Base-by-base conservation (phyloP, 1,140 invertebrate genomes). In the Bombus waltoni region DNA sequence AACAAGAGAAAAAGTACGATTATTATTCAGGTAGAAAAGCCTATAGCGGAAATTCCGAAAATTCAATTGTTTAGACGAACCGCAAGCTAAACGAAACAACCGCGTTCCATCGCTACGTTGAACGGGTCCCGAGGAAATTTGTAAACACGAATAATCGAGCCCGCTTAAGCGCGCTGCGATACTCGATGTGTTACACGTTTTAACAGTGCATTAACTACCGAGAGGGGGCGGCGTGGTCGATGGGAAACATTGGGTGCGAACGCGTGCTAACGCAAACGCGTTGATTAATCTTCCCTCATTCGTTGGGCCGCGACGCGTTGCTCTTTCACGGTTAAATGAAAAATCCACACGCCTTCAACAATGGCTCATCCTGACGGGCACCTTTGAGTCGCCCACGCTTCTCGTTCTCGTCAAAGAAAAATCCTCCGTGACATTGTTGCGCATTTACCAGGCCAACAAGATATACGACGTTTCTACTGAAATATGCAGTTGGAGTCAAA, bases 121-220 rank as follows among this genome's bases (percentile, higher is more conserved):
- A 62, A 22, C 71, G 59, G 11, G 59, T 47, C 40, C 47, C 40
- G 40, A 47, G 70, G 57, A 82, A 75, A 82, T 82, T 75, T 66
- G 72, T 66, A 82, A 82, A 82, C 71, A 75, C 81, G 59, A 65
- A 74, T 65, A 74, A 65, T 80, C 65, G 78, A 47, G 44, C 42
- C 32, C 78, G 65, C 78, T 80, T 70, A 80, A 70, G 65, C 78
- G 32, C 40, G 32, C 44, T 40, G 25, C 71, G 42, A 66, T 75
- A 66, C 81, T 73, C 57, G 57, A 82, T 75, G 59, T 75, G 59
- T 82, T 75, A 82, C 71, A 82, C 81, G 81, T 66, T 82, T 74
- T 75, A 75, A 66, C 81, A 82, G 71, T 66, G 71, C 81, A 82
- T 75, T 75, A 75, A 73, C 71, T 32, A 74, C 25, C n/a, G n/a